phyloP scores from a whole-genome alignment of 2,888 invertebrate genomes.

The Parnassius glacialis region DNA sequence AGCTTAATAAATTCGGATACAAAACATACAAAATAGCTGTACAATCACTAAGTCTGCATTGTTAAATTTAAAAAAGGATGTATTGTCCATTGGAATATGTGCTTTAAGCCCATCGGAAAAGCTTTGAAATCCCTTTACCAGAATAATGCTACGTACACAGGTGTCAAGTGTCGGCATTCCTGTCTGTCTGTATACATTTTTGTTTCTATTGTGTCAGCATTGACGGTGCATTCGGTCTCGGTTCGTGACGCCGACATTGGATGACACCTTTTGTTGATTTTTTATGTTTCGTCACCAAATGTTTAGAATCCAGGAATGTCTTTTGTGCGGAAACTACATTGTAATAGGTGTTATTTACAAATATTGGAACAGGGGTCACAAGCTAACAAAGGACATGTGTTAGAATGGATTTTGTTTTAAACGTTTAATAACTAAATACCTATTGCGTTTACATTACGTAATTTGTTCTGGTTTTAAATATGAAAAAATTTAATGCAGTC shows the following conservation, averaged over 20 bases:
- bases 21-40: conserved; percentile 1
- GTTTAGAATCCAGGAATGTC: conserved; percentile 1
- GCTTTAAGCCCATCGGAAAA: not conserved
- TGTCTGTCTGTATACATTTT: conserved; percentile 29
- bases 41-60: conserved; percentile 7
- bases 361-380: conserved; percentile 3
- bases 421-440: not conserved
- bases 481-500: too few relatives aligned
- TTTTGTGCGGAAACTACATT: conserved; percentile 9
- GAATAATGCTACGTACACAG: conserved; percentile 32
- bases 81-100: not conserved
- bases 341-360: conserved; percentile 11
- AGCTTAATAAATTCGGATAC: not conserved
- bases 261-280: conserved; percentile 26
- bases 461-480: not conserved
- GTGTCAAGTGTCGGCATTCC: conserved; percentile 45
- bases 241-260: not conserved
- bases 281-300: conserved; percentile 13
- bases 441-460: not conserved
- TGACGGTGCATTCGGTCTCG: conserved; percentile 1
- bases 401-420: conserved; percentile 1
- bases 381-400: not conserved
- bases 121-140: not conserved
- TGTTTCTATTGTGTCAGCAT: conserved; percentile 11
- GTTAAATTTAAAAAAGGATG: not conserved